Evolutionary conservation across 2,113 vertebrate species (phyloP).

Genomic region (Sander lucioperca): DNA sequence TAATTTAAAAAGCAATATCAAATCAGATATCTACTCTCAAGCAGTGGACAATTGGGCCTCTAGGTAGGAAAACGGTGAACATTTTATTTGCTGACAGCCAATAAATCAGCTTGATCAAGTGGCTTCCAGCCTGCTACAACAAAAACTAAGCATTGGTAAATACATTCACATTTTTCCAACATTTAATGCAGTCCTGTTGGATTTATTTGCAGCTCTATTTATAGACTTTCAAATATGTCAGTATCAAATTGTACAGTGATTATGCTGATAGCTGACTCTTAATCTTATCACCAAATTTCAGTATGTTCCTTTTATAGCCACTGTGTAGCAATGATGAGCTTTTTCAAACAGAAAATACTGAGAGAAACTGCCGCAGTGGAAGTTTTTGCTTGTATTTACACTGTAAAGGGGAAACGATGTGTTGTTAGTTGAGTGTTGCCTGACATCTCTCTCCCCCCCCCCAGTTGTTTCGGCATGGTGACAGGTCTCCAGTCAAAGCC

Average conservation of each 20-base stretch:
- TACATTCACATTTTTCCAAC: background rate
- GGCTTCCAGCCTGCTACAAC: background rate
- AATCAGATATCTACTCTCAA: background rate
- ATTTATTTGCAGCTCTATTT: background rate
- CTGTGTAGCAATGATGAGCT: background rate
- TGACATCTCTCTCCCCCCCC: too few species aligned
- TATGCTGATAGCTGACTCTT: background rate
- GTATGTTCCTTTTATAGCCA: background rate
- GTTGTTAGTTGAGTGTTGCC: too few species aligned
- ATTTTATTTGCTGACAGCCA: background rate
- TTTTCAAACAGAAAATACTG: background rate
- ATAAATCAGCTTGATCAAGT: background rate
- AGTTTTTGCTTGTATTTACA: background rate
- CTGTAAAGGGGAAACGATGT: too few species aligned
- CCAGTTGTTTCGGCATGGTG: conserved; percentile 94
- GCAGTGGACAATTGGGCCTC: background rate
- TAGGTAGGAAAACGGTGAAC: background rate
- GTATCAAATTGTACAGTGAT: background rate
- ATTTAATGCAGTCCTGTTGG: background rate
- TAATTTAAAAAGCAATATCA: background rate
- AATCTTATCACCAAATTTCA: background rate
- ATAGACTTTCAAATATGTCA: background rate
- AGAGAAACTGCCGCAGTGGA: too few species aligned
- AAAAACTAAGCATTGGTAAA: background rate
- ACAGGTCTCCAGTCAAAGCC: conserved; percentile 91